Evolutionary conservation across 2,888 invertebrate genomes (phyloP).

Genomic region (Anagyrus pseudococci): DNA sequence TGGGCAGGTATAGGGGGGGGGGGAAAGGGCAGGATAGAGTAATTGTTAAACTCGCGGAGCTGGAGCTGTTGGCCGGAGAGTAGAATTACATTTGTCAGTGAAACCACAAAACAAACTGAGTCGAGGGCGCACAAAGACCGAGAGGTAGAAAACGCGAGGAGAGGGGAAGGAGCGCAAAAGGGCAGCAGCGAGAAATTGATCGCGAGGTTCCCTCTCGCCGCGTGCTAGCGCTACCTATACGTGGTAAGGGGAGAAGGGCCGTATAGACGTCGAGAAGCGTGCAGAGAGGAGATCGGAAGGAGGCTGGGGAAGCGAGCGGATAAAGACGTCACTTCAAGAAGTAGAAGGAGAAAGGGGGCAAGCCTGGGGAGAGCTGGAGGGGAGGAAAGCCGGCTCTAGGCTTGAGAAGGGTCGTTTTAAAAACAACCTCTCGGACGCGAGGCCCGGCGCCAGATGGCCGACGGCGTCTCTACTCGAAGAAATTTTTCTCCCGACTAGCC

Average conservation of each 20-base stretch:
- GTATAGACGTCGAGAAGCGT: not conserved
- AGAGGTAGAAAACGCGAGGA: not conserved
- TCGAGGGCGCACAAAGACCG: not conserved
- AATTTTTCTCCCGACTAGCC: slow-evolving; percentile 11
- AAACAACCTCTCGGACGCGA: slow-evolving; percentile 33
- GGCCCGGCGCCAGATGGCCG: slow-evolving; percentile 43
- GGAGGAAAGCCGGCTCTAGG: slow-evolving; percentile 17
- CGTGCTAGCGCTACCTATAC: too few species aligned
- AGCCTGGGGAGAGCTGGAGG: not conserved
- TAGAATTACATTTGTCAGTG: not conserved
- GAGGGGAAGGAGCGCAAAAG: slow-evolving; percentile 3
- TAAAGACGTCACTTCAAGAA: slow-evolving; percentile 31
- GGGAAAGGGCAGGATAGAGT: too few species aligned
- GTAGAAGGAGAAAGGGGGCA: too few species aligned
- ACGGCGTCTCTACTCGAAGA: slow-evolving; percentile 20
- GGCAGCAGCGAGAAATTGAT: slow-evolving; percentile 31
- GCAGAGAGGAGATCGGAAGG: not conserved
- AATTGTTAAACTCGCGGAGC: not conserved
- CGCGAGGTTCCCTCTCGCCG: slow-evolving; percentile 11
- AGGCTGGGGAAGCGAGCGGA: slow-evolving; percentile 19
- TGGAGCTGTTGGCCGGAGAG: not conserved
- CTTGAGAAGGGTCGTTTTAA: slow-evolving; percentile 37
- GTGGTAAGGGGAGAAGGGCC: not conserved
- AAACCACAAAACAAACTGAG: slow-evolving; percentile 15
- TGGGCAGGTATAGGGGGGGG: too few species aligned